Evolutionary conservation across 1,140 invertebrate genomes (phyloP).

Genomic region (Anastrepha obliqua): DNA sequence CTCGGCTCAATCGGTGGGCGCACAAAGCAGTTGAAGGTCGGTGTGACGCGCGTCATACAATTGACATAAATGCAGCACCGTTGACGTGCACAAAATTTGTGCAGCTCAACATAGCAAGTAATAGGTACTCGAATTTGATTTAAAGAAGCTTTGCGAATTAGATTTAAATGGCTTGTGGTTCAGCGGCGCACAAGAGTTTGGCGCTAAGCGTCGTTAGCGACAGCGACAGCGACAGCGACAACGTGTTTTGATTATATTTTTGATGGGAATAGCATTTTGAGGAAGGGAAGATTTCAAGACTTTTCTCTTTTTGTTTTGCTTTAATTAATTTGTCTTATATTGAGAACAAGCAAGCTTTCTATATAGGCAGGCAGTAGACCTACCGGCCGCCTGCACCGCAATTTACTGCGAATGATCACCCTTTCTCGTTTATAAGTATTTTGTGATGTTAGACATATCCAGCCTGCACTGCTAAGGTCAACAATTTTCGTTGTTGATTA

Average conservation of each 20-base stretch:
- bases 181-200: neutral
- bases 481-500: too few relatives aligned
- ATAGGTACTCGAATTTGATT: constrained; percentile 21
- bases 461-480: too few relatives aligned
- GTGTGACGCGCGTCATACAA: constrained; percentile 14
- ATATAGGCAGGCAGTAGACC: too few relatives aligned
- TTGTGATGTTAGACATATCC: too few relatives aligned
- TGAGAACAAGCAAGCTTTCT: too few relatives aligned
- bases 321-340: too few relatives aligned
- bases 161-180: neutral
- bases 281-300: neutral
- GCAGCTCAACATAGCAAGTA: neutral
- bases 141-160: neutral
- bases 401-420: too few relatives aligned
- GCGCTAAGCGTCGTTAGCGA: too few relatives aligned
- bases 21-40: constrained; percentile 29
- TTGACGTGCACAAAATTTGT: neutral
- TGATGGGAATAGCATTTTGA: constrained; percentile 12
- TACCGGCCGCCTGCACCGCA: too few relatives aligned
- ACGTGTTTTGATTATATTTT: neutral
- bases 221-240: too few relatives aligned
- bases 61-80: constrained; percentile 33
- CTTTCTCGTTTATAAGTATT: too few relatives aligned
- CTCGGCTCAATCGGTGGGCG: constrained; percentile 2
- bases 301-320: too few relatives aligned